Base-by-base conservation (phyloP, 2,888 invertebrate species). In the Chrysina gloriosa region DNA sequence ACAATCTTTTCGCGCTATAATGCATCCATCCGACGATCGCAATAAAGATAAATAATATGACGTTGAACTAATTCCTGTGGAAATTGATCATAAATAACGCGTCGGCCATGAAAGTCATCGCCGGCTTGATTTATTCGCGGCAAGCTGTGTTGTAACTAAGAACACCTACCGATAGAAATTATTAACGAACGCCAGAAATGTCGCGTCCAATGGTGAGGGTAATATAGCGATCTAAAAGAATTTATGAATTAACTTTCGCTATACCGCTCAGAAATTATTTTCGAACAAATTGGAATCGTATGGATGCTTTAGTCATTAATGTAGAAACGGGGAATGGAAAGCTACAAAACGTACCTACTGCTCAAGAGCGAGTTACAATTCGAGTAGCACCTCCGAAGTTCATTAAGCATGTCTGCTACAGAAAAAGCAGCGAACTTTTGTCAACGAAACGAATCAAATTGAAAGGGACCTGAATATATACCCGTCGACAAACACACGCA, bases 121-220 rank as follows among this genome's bases (percentile, higher is more conserved):
- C 70, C 45, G 36, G 67, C 65, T 69, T 77, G 76, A 77, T 77
- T 77, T 77, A 77, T 76, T 71, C 67, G 67, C 65, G 50, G 68
- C 76, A 71, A 70, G 74, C 73, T 72, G 76, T 70, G 75, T 70
- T 69, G 52, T 73, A 76, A 76, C 76, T 75, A 76, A 75, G 75
- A 77, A 77, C 77, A 78, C 76, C 77, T 77, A 75, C 76, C 72
- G 74, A 70, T 70, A 74, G 71, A 71, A 72, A 72, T 74, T 72
- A 70, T 71, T 69, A 61, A 67, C 71, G 65, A 70, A 68, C 63
- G 66, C 58, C 56, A 69, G 67, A 67, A 65, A 61, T 56, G 54
- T 61, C 50, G 31, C n/a, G 29, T 16, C 11, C 16, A 36, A 36
- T 36, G 36, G 36, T 14, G n/a, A 11, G 36, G n/a, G n/a, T n/a